Conservation (phyloP, 1,140 invertebrate species). For the Alviniconcha marisindica region DNA sequence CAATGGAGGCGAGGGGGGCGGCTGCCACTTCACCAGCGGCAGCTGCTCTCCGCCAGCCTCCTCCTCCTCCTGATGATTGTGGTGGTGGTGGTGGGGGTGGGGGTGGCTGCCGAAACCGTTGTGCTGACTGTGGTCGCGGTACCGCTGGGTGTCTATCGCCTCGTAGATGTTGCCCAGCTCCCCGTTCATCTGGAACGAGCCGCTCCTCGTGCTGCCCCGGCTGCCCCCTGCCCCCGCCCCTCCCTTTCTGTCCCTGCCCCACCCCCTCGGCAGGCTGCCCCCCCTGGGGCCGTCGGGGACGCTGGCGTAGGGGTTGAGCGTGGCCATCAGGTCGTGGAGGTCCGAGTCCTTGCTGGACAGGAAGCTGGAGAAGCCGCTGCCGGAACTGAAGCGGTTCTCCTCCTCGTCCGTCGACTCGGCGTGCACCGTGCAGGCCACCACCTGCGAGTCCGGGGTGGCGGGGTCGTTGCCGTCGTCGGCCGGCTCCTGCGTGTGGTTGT, state of each 20-base stretch:
- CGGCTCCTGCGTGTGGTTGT: neutral
- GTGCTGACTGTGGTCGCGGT: neutral
- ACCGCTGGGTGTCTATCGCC: slow-evolving; percentile 1
- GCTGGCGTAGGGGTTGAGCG: slow-evolving; percentile 15
- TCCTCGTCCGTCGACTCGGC: slow-evolving; percentile 20
- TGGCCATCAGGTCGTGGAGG: slow-evolving; percentile 38
- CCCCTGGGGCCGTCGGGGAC: neutral
- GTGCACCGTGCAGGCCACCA: slow-evolving; percentile 42
- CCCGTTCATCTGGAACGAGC: neutral
- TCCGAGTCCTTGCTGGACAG: slow-evolving; percentile 39
- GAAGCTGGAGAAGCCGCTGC: slow-evolving; percentile 46
- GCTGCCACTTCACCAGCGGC: neutral
- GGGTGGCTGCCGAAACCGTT: neutral
- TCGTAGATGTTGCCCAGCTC: slow-evolving; percentile 32
- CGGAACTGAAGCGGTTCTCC: slow-evolving; percentile 12
- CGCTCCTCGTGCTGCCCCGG: slow-evolving; percentile 8
- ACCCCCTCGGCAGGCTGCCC: neutral
- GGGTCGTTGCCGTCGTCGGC: neutral
- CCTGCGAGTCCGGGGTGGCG: neutral
- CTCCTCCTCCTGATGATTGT: too few relatives aligned
- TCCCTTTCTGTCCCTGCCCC: neutral
- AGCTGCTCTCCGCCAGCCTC: neutral
- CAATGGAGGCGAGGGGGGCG: neutral
- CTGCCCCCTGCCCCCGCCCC: neutral
- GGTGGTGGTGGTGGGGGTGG: neutral